Conservation (phyloP, 2,113 vertebrate species). For the Columbina picui region DNA sequence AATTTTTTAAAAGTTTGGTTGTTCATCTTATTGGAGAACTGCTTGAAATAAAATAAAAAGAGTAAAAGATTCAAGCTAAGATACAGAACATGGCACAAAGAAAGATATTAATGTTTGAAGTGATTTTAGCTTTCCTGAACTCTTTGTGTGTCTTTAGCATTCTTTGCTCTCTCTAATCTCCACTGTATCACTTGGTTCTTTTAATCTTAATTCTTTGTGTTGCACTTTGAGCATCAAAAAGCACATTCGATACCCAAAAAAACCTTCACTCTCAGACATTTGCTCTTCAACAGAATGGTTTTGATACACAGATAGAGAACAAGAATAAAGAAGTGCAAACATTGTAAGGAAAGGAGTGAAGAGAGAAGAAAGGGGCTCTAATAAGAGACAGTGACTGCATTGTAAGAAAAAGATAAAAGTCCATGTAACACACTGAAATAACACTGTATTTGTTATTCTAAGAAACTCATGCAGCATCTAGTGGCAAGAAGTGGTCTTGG, state of each 20-base stretch:
- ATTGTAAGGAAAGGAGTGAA: slow-evolving; percentile 22
- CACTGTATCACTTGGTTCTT: slow-evolving; percentile 57
- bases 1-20: slow-evolving; percentile 14
- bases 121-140: slow-evolving; percentile 43
- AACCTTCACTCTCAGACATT: slow-evolving; percentile 1
- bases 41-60: slow-evolving; percentile 47
- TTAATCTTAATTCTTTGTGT: slow-evolving; percentile 72
- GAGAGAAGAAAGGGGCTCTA: slow-evolving; percentile 32
- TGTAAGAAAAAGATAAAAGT: slow-evolving; percentile 18
- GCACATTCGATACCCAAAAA: slow-evolving; percentile 18
- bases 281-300: slow-evolving; percentile 52
- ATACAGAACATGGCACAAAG: slow-evolving; percentile 18
- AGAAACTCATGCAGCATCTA: background rate
- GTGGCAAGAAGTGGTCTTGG: background rate
- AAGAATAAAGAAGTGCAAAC: slow-evolving; percentile 62
- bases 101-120: slow-evolving; percentile 43
- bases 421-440: background rate
- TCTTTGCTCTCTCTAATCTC: slow-evolving; percentile 59
- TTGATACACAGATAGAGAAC: slow-evolving; percentile 29
- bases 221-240: slow-evolving; percentile 60
- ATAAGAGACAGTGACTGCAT: background rate
- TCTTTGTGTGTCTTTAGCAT: slow-evolving; percentile 46
- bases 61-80: slow-evolving; percentile 44
- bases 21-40: slow-evolving; percentile 38
- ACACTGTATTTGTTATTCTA: background rate